These are phyloP conservation scores for Pristionchus arcanus DNA, from an alignment of 2,888 invertebrate genomes.

Conservation along the genomic window DNA sequence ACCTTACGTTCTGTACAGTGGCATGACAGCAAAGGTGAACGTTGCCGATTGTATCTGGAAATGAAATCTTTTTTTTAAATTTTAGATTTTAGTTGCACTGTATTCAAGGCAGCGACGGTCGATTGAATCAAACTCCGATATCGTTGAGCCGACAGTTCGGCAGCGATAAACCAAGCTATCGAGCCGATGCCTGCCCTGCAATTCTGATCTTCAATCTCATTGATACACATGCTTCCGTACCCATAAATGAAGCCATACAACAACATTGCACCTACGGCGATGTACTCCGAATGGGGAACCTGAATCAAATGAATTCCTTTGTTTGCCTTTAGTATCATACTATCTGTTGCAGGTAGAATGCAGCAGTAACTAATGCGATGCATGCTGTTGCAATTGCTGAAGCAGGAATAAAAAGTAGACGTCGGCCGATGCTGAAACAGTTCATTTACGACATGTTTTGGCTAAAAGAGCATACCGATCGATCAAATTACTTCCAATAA, in stretches of 20 bases:
- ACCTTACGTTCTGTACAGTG: neutral
- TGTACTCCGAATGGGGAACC: neutral
- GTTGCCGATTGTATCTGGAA: neutral
- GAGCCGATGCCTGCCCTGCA: constrained; percentile 22
- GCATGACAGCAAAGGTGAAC: constrained; percentile 26
- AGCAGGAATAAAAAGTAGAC: neutral
- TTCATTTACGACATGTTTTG: too few relatives aligned
- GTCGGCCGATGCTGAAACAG: constrained; percentile 16
- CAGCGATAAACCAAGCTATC: constrained; percentile 43
- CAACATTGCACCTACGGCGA: neutral
- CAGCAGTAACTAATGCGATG: neutral
- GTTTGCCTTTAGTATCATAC: neutral
- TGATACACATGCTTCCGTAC: neutral
- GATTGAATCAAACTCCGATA: constrained; percentile 35
- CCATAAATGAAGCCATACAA: neutral
- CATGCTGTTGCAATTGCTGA: neutral
- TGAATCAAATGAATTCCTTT: neutral
- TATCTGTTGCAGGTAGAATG: neutral
- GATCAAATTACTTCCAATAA: neutral
- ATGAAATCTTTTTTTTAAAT: neutral
- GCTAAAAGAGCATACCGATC: neutral
- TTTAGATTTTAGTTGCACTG: neutral
- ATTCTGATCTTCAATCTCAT: too few relatives aligned
- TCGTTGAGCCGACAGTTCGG: constrained; percentile 40
- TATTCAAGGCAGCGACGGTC: neutral